Evolutionary conservation across 23 tunicate genomes (phyloP).

Genomic region (Ascidia mentula): DNA sequence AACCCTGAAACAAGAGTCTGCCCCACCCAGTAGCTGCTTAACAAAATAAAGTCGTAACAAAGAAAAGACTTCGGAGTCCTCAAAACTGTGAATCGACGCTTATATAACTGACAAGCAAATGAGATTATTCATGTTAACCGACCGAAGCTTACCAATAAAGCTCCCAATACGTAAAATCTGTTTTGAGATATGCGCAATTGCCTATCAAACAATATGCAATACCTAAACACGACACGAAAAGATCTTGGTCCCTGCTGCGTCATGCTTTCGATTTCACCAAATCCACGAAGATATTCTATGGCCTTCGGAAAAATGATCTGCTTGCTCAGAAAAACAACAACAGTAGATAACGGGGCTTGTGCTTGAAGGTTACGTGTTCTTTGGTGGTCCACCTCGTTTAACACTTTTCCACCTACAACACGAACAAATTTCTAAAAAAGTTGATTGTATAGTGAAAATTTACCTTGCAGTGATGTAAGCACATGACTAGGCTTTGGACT

Average conservation of each 20-base stretch:
- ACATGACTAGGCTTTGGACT: conserved; percentile 62
- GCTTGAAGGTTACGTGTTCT: not conserved
- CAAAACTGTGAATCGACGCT: too few species aligned
- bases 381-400: not conserved
- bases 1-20: too few species aligned
- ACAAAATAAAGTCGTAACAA: too few species aligned
- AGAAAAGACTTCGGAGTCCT: too few species aligned
- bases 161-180: too few species aligned
- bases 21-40: too few species aligned
- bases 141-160: too few species aligned
- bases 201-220: too few species aligned
- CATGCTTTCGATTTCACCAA: conserved; percentile 14
- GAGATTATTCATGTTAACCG: too few species aligned
- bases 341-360: conserved; percentile 18
- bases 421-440: not conserved
- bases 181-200: too few species aligned
- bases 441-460: not conserved
- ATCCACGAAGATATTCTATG: not conserved
- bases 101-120: too few species aligned
- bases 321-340: conserved; percentile 15
- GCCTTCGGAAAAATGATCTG: not conserved
- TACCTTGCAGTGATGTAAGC: conserved; percentile 14
- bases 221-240: conserved; percentile 4
- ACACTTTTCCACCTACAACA: not conserved
- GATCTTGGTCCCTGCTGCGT: conserved; percentile 7